phyloP scores from a whole-genome alignment of 2,797 vertebrate genomes.

The Enteromius afrohamiltoni region DNA sequence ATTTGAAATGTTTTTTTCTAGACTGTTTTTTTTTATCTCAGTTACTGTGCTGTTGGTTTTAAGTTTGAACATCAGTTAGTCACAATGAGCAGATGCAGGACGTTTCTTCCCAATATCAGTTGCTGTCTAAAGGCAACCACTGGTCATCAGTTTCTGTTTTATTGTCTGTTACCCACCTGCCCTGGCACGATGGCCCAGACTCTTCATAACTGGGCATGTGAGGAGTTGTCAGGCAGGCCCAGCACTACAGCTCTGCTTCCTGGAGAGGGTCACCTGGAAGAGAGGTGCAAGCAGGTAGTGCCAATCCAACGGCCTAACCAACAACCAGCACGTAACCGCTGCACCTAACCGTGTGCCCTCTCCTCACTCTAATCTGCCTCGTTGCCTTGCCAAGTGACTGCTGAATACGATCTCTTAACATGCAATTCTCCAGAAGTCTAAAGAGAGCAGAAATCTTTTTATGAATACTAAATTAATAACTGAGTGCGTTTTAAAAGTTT shows the following conservation, averaged over 20 bases:
- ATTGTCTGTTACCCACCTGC: constrained; percentile 59
- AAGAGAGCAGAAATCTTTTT: neutral
- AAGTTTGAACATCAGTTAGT: neutral
- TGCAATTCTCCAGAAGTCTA: neutral
- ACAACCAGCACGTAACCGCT: constrained; percentile 61
- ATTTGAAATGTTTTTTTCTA: neutral
- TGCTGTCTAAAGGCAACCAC: neutral
- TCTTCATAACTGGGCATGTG: constrained; percentile 90
- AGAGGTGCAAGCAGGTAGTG: constrained; percentile 97
- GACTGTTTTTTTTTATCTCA: neutral
- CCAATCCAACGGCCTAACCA: constrained; percentile 60
- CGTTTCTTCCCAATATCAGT: constrained; percentile 10
- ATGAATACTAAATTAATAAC: neutral
- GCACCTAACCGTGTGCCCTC: constrained; percentile 68
- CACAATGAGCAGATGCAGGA: constrained; percentile 3
- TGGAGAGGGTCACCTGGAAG: constrained; percentile 90
- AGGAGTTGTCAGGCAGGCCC: constrained; percentile 89
- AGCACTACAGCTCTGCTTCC: constrained; percentile 84
- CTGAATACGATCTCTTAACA: constrained; percentile 53
- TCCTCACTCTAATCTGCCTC: constrained; percentile 64
- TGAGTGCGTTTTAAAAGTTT: constrained; percentile 38
- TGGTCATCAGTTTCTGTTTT: constrained; percentile 22
- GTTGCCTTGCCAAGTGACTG: constrained; percentile 62
- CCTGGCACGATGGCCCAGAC: constrained; percentile 78
- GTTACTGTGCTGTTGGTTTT: neutral